Conservation (phyloP, 2,113 vertebrate genomes). For the Lipophrys pholis region DNA sequence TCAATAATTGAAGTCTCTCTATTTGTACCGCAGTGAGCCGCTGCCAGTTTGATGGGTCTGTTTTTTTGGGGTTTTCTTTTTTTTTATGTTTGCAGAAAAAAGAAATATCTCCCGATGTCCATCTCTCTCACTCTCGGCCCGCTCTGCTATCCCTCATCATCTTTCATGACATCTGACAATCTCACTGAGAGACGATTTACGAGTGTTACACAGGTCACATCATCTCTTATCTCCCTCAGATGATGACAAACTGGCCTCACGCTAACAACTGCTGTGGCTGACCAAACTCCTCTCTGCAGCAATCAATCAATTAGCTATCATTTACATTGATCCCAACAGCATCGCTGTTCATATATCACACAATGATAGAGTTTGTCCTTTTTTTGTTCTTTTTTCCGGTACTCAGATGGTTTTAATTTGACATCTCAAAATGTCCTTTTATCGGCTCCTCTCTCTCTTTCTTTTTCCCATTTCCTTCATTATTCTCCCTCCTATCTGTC, state of each 20-base stretch:
- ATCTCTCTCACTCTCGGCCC: not conserved
- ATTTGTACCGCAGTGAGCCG: not conserved
- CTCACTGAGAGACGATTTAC: slow-evolving; percentile 46
- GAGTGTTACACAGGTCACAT: slow-evolving; percentile 52
- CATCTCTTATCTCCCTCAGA: slow-evolving; percentile 34
- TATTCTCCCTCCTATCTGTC: slow-evolving; percentile 4
- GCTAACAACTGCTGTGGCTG: slow-evolving; percentile 25
- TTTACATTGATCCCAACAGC: slow-evolving; percentile 49
- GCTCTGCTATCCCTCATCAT: slow-evolving; percentile 21
- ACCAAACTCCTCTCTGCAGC: slow-evolving; percentile 8
- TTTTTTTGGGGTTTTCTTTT: too few relatives aligned
- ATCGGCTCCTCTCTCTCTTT: not conserved
- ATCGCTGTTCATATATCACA: slow-evolving; percentile 15
- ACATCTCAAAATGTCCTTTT: not conserved
- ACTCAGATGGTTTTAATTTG: slow-evolving; percentile 7
- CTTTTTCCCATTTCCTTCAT: not conserved
- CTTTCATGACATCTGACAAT: slow-evolving; percentile 37
- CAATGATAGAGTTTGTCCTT: not conserved
- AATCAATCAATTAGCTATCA: slow-evolving; percentile 58
- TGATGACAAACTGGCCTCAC: slow-evolving; percentile 70
- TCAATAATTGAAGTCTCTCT: slow-evolving; percentile 14
- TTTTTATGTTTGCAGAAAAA: not conserved
- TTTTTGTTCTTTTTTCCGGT: slow-evolving; percentile 15
- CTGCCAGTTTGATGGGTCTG: not conserved
- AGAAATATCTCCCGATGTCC: not conserved